Conservation (phyloP, 2,113 vertebrate species). For the Thryonomys swinderianus region DNA sequence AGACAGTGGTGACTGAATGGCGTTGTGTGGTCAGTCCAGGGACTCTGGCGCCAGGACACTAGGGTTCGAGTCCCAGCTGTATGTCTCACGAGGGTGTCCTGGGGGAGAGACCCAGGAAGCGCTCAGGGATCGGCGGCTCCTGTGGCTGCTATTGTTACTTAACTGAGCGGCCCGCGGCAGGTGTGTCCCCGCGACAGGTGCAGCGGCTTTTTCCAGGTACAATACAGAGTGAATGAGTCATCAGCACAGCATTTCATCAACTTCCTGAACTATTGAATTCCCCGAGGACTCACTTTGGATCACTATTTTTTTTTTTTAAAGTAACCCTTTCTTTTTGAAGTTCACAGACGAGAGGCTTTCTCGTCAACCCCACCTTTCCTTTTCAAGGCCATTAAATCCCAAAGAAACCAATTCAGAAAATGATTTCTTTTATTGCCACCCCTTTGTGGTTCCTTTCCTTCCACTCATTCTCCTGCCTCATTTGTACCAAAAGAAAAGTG, state of each 20-base stretch:
- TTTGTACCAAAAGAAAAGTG: slow-evolving; percentile 66
- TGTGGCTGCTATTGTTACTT: neutral
- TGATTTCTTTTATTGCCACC: slow-evolving; percentile 57
- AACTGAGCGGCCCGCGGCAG: slow-evolving; percentile 38
- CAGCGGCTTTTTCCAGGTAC: slow-evolving; percentile 34
- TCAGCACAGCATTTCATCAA: slow-evolving; percentile 57
- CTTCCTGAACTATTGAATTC: slow-evolving; percentile 76
- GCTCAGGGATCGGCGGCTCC: neutral
- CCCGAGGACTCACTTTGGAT: slow-evolving; percentile 36
- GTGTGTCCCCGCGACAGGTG: slow-evolving; percentile 59
- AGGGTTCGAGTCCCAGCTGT: neutral
- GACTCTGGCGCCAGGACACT: neutral
- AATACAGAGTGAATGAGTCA: slow-evolving; percentile 62
- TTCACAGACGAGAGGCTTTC: slow-evolving; percentile 38
- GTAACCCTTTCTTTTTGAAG: slow-evolving; percentile 66
- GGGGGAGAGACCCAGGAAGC: neutral
- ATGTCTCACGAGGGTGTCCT: neutral
- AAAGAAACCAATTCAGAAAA: slow-evolving; percentile 66
- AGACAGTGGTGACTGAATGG: neutral
- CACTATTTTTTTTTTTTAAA: neutral
- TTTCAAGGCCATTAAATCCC: slow-evolving; percentile 67
- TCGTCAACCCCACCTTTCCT: slow-evolving; percentile 63
- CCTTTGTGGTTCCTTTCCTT: slow-evolving; percentile 49
- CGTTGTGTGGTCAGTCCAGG: fast-evolving
- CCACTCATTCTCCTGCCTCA: slow-evolving; percentile 50